Conservation (phyloP, 2,113 vertebrate species). For the Boulengeromyrus knoepffleri region DNA sequence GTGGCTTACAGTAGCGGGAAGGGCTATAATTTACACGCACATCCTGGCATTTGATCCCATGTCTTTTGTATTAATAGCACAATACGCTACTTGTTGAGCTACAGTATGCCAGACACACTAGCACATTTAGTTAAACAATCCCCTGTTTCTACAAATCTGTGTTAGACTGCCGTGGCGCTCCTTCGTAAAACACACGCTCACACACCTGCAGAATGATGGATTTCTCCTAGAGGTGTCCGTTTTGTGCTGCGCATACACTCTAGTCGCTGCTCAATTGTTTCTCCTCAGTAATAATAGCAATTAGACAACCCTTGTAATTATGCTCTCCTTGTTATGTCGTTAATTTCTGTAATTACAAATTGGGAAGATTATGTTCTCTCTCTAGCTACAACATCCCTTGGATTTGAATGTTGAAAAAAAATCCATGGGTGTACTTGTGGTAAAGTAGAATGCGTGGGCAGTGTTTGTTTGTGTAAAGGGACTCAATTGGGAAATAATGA, state of each 20-base stretch:
- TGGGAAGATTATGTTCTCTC: slow-evolving; percentile 61
- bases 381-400: slow-evolving; percentile 33
- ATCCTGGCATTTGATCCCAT: not conserved
- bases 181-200: slow-evolving; percentile 18
- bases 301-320: slow-evolving; percentile 75
- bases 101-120: not conserved
- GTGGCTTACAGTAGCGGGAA: not conserved
- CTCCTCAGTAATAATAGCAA: slow-evolving; percentile 77
- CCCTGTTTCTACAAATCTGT: not conserved
- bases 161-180: not conserved
- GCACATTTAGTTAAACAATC: slow-evolving; percentile 23
- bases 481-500: slow-evolving; percentile 7
- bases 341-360: slow-evolving; percentile 84
- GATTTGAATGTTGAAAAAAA: not conserved
- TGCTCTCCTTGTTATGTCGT: slow-evolving; percentile 70
- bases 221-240: not conserved
- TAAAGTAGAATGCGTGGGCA: slow-evolving; percentile 26
- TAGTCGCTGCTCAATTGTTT: slow-evolving; percentile 62
- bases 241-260: slow-evolving; percentile 2
- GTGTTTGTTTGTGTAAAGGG: slow-evolving; percentile 29
- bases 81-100: not conserved
- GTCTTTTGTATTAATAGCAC: not conserved
- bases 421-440: slow-evolving; percentile 20
- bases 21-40: not conserved
- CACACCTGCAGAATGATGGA: not conserved